phyloP scores from a whole-genome alignment of 2,113 vertebrate species.

The Antechinus flavipes region DNA sequence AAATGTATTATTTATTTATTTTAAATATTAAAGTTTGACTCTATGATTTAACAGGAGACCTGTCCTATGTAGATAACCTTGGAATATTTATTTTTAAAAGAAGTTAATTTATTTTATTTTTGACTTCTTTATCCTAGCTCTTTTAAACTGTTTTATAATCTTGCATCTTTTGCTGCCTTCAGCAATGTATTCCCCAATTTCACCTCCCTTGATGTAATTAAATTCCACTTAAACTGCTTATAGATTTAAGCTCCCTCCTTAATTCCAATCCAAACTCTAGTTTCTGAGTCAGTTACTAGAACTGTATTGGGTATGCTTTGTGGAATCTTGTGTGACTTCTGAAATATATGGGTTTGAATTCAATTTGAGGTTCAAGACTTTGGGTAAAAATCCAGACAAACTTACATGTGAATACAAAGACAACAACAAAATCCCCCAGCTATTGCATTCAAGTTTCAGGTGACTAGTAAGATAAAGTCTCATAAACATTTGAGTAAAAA shows the following conservation, averaged over 20 bases:
- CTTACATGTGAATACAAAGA: conserved; percentile 67
- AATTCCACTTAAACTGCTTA: conserved; percentile 84
- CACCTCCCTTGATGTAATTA: conserved; percentile 83
- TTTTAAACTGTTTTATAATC: conserved; percentile 84
- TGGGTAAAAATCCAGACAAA: conserved; percentile 65
- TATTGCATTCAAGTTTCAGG: conserved; percentile 63
- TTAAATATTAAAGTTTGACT: conserved; percentile 76
- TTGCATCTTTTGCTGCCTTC: conserved; percentile 82
- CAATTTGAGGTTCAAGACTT: conserved; percentile 60
- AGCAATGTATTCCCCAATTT: conserved; percentile 82
- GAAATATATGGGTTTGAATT: conserved; percentile 74
- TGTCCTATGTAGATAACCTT: conserved; percentile 80
- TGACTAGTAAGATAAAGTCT: conserved; percentile 75
- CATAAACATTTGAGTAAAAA: conserved; percentile 77
- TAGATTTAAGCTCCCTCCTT: conserved; percentile 78
- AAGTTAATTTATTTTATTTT: conserved; percentile 83
- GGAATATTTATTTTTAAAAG: conserved; percentile 83
- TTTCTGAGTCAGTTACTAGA: conserved; percentile 78
- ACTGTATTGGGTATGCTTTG: conserved; percentile 37
- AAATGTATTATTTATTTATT: conserved; percentile 36
- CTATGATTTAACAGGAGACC: conserved; percentile 61
- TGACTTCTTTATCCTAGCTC: conserved; percentile 79
- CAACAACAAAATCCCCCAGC: conserved; percentile 70
- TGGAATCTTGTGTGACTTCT: conserved; percentile 64
- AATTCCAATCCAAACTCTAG: conserved; percentile 71